Conservation (phyloP, 2,888 invertebrate genomes). For the Venusia cambrica region DNA sequence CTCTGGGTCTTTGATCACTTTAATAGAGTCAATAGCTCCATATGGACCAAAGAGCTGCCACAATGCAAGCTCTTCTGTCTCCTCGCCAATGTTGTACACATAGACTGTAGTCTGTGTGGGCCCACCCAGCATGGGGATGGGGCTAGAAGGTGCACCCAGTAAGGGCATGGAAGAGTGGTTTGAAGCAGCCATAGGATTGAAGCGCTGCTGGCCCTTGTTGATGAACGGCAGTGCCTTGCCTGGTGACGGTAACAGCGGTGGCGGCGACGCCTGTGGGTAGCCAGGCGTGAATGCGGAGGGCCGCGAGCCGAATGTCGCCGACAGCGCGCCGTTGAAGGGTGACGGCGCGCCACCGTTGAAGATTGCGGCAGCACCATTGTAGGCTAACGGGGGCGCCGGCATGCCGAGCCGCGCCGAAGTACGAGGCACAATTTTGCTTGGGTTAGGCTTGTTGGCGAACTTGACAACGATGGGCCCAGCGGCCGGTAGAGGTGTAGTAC, state of each 20-base stretch:
- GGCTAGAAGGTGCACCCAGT: constrained; percentile 69
- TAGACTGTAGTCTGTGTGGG: constrained; percentile 77
- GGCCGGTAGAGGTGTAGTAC: constrained; percentile 65
- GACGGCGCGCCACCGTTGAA: constrained; percentile 68
- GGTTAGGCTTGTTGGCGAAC: constrained; percentile 74
- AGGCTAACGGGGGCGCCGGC: constrained; percentile 54
- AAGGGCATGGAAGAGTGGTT: constrained; percentile 71
- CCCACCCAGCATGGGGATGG: constrained; percentile 46
- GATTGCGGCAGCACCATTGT: constrained; percentile 64
- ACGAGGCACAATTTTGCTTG: constrained; percentile 65
- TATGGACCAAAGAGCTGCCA: constrained; percentile 79
- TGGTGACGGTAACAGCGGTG: constrained; percentile 72
- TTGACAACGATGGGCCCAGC: constrained; percentile 72
- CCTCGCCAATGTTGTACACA: constrained; percentile 78
- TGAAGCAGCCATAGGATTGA: constrained; percentile 73
- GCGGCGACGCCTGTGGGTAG: constrained; percentile 70
- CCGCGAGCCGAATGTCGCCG: constrained; percentile 65
- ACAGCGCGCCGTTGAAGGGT: constrained; percentile 59
- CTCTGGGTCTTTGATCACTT: constrained; percentile 78
- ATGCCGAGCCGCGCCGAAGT: constrained; percentile 57
- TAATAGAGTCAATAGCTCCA: constrained; percentile 78
- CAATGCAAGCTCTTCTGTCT: constrained; percentile 74
- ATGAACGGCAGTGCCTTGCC: constrained; percentile 77
- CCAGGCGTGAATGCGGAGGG: constrained; percentile 62
- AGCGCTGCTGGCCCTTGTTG: constrained; percentile 76